These are phyloP conservation scores for Oncorhynchus masou DNA, from an alignment of 2,113 vertebrate genomes.

Conservation along the genomic window DNA sequence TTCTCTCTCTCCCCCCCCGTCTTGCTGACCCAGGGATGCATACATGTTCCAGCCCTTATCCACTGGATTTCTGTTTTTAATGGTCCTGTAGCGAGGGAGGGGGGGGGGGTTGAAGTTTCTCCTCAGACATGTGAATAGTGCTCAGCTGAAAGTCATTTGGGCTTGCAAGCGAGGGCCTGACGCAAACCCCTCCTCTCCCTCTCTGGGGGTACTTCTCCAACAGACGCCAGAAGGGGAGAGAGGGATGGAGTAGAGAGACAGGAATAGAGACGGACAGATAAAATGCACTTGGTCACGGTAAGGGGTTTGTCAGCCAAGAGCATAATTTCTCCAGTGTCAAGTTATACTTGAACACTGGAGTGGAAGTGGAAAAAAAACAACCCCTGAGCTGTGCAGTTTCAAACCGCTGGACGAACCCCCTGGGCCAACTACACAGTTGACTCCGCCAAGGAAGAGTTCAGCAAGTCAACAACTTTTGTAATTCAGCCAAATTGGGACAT, in stretches of 20 bases:
- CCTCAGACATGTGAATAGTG: constrained; percentile 70
- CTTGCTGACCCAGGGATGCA: constrained; percentile 22
- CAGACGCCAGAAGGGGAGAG: constrained; percentile 16
- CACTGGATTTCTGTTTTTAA: constrained; percentile 37
- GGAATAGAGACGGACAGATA: background rate
- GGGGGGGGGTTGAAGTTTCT: constrained; percentile 55
- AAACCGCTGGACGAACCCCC: constrained; percentile 37
- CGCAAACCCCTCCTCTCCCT: constrained; percentile 45
- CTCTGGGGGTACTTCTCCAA: constrained; percentile 5
- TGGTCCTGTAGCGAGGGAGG: background rate
- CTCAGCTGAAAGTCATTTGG: constrained; percentile 78
- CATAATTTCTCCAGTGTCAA: constrained; percentile 1
- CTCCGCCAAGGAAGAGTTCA: constrained; percentile 28
- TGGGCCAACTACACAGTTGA: constrained; percentile 49
- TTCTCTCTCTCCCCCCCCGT: constrained; percentile 18
- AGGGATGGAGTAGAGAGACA: background rate
- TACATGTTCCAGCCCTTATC: constrained; percentile 6
- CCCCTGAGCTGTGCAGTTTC: constrained; percentile 11
- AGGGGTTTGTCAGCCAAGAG: constrained; percentile 1
- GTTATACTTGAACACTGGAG: background rate
- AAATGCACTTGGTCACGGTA: background rate
- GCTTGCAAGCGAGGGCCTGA: constrained; percentile 45
- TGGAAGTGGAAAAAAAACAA: constrained; percentile 11
- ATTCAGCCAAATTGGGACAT: constrained; percentile 17
- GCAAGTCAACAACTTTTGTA: constrained; percentile 32